Base-by-base conservation (phyloP, 2,797 vertebrate genomes). In the Psittacula echo region DNA sequence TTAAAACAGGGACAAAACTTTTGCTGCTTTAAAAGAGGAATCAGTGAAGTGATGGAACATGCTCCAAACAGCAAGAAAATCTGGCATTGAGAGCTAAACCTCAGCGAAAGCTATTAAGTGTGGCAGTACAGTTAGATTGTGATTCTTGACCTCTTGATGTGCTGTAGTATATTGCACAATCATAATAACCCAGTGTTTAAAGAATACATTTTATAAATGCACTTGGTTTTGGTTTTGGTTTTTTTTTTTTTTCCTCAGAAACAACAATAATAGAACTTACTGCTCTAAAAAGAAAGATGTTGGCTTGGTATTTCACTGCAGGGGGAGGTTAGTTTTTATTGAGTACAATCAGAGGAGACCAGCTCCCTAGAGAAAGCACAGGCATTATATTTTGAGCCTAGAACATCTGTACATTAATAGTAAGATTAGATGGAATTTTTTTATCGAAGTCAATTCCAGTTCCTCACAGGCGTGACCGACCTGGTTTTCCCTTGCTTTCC, bases 401-500 rank as follows among this genome's bases (percentile, higher is more conserved):
- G 79, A 94, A 96, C 83, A 94, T 94, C 90, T 96, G 72, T 88
- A 73, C 73, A 75, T 93, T 87, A 89, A 95, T 96, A 94, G 72
- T 72, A 51, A 90, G 74, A 85, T 92, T 85, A 90, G 79, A 85
- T 96, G 90, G 81, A 90, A 79, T 48, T 62, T 80, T 89, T 84
- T 78, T 85, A 54, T 53, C 81, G 42, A 85, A 95, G 87, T 86
- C 74, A 79, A 73, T 42, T 92, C 32, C 37, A 41, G 34, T 93
- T 85, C 66, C 89, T 95, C 87, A 89, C 75, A 89, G 83, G 80
- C 23, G 11, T 7, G 26, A 88, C 62, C 9, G 10, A 92, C 68
- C 82, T 92, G 79, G 48, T 97, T 98, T 96, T 92, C 87, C 32
- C 26, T 94, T 82, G n/a, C 60, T 56, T 95, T 94, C 80, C 87